phyloP scores from a whole-genome alignment of 2,113 vertebrate genomes.

The Eudyptes chrysolophus region DNA sequence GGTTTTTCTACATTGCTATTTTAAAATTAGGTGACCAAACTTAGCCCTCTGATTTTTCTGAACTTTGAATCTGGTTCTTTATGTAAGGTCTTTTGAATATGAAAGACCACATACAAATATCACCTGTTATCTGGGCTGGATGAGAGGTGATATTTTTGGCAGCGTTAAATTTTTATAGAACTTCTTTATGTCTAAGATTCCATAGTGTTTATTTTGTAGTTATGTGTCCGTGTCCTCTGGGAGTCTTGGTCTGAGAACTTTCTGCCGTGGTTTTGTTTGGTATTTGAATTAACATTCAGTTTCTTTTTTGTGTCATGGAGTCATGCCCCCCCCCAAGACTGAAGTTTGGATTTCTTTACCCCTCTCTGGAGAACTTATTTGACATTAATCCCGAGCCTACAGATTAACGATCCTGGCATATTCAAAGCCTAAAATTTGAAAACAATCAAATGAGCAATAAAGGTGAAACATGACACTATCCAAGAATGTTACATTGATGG shows the following conservation, averaged over 20 bases:
- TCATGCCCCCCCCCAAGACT: not conserved
- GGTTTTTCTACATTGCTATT: not conserved
- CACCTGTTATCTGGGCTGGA: not conserved
- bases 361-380: not conserved
- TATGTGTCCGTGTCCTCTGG: not conserved
- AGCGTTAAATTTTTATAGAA: not conserved
- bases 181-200: not conserved
- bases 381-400: not conserved
- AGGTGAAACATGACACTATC: not conserved
- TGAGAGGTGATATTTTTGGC: not conserved
- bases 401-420: not conserved
- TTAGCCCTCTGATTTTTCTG: not conserved
- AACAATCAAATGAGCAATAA: not conserved
- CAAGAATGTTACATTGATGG: not conserved
- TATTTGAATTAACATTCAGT: slow-evolving; percentile 64
- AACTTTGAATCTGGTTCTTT: not conserved
- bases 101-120: not conserved
- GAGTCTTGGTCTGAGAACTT: slow-evolving; percentile 52
- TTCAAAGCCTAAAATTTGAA: not conserved
- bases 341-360: not conserved
- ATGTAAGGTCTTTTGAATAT: not conserved
- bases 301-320: slow-evolving; percentile 19
- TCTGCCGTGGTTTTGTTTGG: slow-evolving; percentile 51
- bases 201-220: not conserved
- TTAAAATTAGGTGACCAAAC: not conserved